Evolutionary conservation across 2,888 invertebrate species (phyloP).

Genomic region (Agrotis exclamationis): DNA sequence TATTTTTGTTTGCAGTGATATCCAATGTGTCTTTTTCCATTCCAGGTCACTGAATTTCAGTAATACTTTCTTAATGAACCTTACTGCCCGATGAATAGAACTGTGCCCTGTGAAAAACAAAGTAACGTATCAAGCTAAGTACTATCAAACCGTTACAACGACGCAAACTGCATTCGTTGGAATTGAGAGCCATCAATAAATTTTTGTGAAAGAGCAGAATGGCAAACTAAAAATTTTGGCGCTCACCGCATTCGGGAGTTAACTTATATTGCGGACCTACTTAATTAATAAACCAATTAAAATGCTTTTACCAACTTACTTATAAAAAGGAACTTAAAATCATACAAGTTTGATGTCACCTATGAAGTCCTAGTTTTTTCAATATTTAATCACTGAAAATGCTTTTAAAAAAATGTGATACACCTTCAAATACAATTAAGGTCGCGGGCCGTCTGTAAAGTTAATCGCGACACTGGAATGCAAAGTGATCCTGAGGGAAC

Average conservation of each 20-base stretch:
- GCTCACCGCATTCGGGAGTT: not conserved
- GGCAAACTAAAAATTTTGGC: slow-evolving; percentile 9
- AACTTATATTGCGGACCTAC: not conserved
- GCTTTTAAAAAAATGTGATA: too few species aligned
- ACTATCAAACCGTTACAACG: slow-evolving; percentile 8
- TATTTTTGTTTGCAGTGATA: not conserved
- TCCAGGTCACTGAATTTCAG: slow-evolving; percentile 7
- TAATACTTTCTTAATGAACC: not conserved
- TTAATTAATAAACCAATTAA: not conserved
- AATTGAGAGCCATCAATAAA: slow-evolving; percentile 42
- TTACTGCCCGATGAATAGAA: not conserved
- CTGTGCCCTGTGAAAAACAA: not conserved
- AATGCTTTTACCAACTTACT: not conserved
- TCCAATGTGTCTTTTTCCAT: too few species aligned
- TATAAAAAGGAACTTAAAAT: too few species aligned
- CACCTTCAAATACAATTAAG: too few species aligned
- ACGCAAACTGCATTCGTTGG: slow-evolving; percentile 34
- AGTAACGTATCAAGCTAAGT: not conserved
- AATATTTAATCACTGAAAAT: too few species aligned
- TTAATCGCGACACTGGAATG: too few species aligned
- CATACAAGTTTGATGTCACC: too few species aligned
- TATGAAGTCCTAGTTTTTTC: too few species aligned
- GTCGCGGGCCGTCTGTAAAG: too few species aligned
- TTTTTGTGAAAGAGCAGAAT: not conserved
- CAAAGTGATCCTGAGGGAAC: too few species aligned